Percentiles rank a stretch among this genome's conserved stretches.
Evolutionary conservation across 2,797 vertebrate genomes (phyloP).

Genomic region (Rhynchotus rufescens): DNA sequence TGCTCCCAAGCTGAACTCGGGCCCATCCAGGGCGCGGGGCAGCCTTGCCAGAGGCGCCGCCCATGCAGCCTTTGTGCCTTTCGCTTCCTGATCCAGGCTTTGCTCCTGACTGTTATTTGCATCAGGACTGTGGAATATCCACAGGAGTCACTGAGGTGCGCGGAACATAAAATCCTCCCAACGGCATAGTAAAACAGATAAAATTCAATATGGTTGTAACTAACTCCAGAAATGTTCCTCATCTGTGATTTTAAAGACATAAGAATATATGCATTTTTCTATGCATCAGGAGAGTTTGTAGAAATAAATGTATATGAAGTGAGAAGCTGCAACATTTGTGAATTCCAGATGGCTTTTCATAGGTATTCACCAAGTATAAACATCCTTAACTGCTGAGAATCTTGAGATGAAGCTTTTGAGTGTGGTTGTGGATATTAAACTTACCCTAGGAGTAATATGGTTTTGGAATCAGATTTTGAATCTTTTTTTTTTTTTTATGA

Average conservation of each 20-base stretch:
- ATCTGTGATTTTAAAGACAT: background rate
- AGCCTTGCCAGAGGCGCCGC: no score
- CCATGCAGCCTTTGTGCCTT: background rate
- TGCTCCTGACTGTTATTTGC: background rate
- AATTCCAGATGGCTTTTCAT: slow-evolving; percentile 32
- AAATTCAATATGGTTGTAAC: background rate
- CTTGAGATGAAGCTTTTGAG: background rate
- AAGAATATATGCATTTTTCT: background rate
- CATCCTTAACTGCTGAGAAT: slow-evolving; percentile 4
- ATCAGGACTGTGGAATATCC: background rate
- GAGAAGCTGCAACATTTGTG: background rate
- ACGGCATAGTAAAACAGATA: background rate
- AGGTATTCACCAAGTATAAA: slow-evolving; percentile 14
- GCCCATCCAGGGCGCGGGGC: background rate
- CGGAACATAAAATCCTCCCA: background rate
- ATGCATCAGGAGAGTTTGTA: background rate
- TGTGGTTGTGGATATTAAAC: slow-evolving; percentile 7
- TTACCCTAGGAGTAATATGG: background rate
- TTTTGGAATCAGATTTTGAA: slow-evolving; percentile 22
- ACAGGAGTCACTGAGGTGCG: background rate
- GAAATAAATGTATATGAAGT: background rate
- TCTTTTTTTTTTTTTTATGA: slow-evolving; percentile 13
- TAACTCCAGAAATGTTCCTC: background rate
- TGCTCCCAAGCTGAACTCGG: background rate
- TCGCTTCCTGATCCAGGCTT: background rate